Conservation (phyloP, 2,113 vertebrate species). For the Turdus rufiventris region DNA sequence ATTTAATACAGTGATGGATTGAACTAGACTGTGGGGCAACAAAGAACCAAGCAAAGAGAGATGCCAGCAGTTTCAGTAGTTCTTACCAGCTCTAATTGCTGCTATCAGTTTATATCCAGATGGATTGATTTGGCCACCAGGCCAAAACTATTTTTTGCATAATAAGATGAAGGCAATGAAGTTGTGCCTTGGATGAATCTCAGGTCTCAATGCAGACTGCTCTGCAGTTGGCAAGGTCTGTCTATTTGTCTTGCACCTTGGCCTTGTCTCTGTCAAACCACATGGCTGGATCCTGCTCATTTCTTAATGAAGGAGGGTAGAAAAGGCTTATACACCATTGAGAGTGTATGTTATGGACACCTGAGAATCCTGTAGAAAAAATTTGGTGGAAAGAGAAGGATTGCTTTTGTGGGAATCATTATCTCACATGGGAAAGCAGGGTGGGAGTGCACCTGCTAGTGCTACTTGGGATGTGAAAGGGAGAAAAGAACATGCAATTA, state of each 20-base stretch:
- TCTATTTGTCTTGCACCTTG: not conserved
- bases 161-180: not conserved
- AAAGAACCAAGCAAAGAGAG: not conserved
- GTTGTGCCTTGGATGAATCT: not conserved
- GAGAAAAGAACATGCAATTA: not conserved
- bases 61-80: not conserved
- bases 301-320: not conserved
- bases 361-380: not conserved
- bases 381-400: not conserved
- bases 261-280: not conserved
- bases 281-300: not conserved
- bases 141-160: not conserved
- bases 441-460: not conserved
- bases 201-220: not conserved
- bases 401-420: not conserved
- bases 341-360: not conserved
- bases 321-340: not conserved
- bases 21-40: not conserved
- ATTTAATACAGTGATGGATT: not conserved
- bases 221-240: not conserved
- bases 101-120: not conserved
- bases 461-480: not conserved
- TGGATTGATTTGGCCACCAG: not conserved
- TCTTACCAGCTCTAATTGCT: not conserved
- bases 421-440: not conserved